Evolutionary conservation across 1,140 invertebrate genomes (phyloP), one percentile per base, ranked within the genome.

Genomic region (Trichonephila inaurata): DNA sequence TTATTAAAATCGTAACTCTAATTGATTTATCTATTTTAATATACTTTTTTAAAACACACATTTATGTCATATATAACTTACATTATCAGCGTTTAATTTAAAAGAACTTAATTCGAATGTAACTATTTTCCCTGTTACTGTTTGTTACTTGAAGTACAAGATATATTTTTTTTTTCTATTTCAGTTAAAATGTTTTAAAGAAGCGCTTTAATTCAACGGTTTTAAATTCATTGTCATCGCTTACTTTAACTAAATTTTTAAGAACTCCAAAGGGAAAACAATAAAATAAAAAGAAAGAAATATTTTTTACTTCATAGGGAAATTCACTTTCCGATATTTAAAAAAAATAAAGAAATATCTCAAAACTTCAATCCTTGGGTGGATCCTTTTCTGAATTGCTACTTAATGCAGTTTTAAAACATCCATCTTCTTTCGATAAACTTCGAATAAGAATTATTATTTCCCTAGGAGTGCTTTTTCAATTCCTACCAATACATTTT

Each of bases 391-490:
- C 28, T 21, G 72, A 77, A 77, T 77, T 77, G 51, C 82, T 83
- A 51, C 51, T 83, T 83, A 83, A 60, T 60, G 82, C 44, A 83
- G 82, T 83, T 60, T 83, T 83, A 24, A 83, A 83, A 28, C 82
- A 83, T 83, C 40, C 40, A 83, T 77, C 72, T 77, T 83, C 44
- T 83, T 83, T 60, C 82, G 82, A 83, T 58, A 83, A 58, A 83
- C 51, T 60, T 60, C 21, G 44, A 60, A 58, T 83, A 83, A 83
- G 82, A 83, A 83, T 83, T 83, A 83, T 83, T 83, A 83, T 83
- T 83, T 83, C 21, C 82, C 82, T 83, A 14, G 44, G 82, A 83
- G 44, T 60, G 82, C 82, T 19, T 83, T 58, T 83, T 24, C 82
- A 51, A 60, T 58, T 83, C 51, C 82, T 83, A 21, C 44, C 40